Percentiles rank a stretch among this genome's conserved stretches.
Conservation (phyloP, 2,888 invertebrate species). For the Dyspetes luteomarginatus region DNA sequence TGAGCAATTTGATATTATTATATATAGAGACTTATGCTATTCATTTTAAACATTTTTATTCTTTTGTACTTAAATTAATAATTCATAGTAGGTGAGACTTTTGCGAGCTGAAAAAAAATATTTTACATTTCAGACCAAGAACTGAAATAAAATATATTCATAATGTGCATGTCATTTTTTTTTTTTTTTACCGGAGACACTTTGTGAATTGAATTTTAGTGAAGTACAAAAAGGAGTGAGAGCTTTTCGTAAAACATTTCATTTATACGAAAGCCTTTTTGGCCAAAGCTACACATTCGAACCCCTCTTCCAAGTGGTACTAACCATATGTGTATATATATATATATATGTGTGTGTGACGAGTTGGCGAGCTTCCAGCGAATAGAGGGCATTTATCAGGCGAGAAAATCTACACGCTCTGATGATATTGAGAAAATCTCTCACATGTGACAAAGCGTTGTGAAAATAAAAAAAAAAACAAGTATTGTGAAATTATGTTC, state of each 20-base stretch:
- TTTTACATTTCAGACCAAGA: no score
- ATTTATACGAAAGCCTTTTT: slow-evolving; percentile 52
- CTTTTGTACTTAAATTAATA: no score
- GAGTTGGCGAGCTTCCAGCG: slow-evolving; percentile 53
- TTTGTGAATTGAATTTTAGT: slow-evolving; percentile 43
- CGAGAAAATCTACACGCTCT: slow-evolving; percentile 30
- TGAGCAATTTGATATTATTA: no score
- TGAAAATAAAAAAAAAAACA: slow-evolving; percentile 4
- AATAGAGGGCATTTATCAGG: slow-evolving; percentile 30
- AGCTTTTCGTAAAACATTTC: slow-evolving; percentile 50
- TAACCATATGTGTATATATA: neutral
- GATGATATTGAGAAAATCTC: slow-evolving; percentile 5
- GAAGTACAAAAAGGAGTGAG: slow-evolving; percentile 15
- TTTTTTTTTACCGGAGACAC: neutral
- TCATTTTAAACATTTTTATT: no score
- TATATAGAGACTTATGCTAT: no score
- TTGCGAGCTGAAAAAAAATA: no score
- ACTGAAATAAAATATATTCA: no score
- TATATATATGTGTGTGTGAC: slow-evolving; percentile 1
- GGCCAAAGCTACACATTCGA: slow-evolving; percentile 37
- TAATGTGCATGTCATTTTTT: no score
- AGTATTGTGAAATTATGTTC: no score
- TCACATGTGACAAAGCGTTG: neutral
- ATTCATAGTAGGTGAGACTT: no score
- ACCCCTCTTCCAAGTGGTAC: slow-evolving; percentile 25